phyloP scores from a whole-genome alignment of 1,140 invertebrate genomes.

The Manduca sexta region DNA sequence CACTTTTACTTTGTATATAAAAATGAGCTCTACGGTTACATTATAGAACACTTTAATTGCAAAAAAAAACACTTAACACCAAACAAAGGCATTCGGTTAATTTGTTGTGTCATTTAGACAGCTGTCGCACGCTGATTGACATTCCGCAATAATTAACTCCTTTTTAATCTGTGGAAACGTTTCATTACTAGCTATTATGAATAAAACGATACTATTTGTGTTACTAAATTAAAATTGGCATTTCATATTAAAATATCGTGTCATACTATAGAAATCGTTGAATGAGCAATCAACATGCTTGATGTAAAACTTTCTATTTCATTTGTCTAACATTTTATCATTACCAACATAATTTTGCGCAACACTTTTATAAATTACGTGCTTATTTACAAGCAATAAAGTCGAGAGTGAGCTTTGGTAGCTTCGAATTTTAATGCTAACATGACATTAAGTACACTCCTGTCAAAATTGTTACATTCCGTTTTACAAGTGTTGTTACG shows the following conservation, averaged over 20 bases:
- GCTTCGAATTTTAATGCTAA: constrained; percentile 7
- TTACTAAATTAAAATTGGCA: neutral
- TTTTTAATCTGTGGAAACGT: neutral
- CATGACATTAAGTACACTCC: constrained; percentile 27
- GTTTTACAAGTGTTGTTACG: constrained; percentile 19
- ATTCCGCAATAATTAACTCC: neutral
- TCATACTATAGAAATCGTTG: constrained; percentile 15
- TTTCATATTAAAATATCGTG: constrained; percentile 5
- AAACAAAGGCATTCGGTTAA: too few species aligned
- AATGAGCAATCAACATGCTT: constrained; percentile 24
- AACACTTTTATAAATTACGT: neutral
- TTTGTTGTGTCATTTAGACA: neutral
- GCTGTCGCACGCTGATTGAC: neutral
- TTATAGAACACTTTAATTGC: too few species aligned
- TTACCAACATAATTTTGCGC: neutral
- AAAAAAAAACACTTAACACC: too few species aligned
- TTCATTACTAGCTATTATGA: neutral
- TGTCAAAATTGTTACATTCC: constrained; percentile 24
- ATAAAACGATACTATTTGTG: neutral
- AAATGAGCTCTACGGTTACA: too few species aligned
- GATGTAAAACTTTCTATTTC: constrained; percentile 33
- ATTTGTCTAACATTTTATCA: constrained; percentile 24
- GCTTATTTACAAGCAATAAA: constrained; percentile 1
- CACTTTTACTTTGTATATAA: too few species aligned
- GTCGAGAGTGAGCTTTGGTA: constrained; percentile 7